Evolutionary conservation across 2,797 vertebrate genomes (phyloP).

Genomic region (Ctenochaetus hawaiiensis): DNA sequence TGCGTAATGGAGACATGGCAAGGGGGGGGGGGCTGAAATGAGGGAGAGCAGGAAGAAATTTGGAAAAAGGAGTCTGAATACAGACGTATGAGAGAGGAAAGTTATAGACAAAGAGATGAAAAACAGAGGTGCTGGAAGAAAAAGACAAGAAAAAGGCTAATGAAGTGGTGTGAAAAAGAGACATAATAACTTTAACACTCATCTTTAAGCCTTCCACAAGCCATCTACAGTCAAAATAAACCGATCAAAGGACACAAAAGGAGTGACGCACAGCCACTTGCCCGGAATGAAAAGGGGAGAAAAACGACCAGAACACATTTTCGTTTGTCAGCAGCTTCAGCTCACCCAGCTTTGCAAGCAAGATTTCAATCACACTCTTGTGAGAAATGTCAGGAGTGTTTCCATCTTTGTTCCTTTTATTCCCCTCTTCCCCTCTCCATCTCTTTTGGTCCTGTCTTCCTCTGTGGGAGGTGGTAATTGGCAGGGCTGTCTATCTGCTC

Average conservation of each 20-base stretch:
- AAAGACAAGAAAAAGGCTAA: constrained; percentile 21
- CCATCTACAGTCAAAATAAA: constrained; percentile 59
- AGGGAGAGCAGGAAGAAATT: constrained; percentile 17
- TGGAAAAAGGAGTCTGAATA: constrained; percentile 15
- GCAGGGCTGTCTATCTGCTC: constrained; percentile 60
- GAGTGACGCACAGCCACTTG: constrained; percentile 51
- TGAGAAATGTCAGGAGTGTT: constrained; percentile 66
- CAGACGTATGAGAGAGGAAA: constrained; percentile 7
- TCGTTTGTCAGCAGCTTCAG: constrained; percentile 70
- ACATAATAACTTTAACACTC: constrained; percentile 51
- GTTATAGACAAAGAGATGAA: constrained; percentile 17
- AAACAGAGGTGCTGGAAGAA: constrained; percentile 13
- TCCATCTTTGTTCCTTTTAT: constrained; percentile 54
- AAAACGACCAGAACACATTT: constrained; percentile 56
- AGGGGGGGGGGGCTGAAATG: constrained; percentile 24
- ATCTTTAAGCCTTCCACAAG: constrained; percentile 53
- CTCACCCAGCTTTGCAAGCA: constrained; percentile 63
- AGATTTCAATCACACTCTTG: constrained; percentile 72
- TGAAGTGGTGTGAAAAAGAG: constrained; percentile 26
- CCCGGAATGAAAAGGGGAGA: constrained; percentile 42
- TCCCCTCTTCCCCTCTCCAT: constrained; percentile 39
- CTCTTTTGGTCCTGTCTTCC: constrained; percentile 57
- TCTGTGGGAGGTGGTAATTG: constrained; percentile 72
- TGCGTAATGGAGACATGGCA: constrained; percentile 63
- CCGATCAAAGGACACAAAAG: constrained; percentile 63